Base-by-base conservation (phyloP, 2,888 invertebrate species). In the Cryptocephalus primarius region DNA sequence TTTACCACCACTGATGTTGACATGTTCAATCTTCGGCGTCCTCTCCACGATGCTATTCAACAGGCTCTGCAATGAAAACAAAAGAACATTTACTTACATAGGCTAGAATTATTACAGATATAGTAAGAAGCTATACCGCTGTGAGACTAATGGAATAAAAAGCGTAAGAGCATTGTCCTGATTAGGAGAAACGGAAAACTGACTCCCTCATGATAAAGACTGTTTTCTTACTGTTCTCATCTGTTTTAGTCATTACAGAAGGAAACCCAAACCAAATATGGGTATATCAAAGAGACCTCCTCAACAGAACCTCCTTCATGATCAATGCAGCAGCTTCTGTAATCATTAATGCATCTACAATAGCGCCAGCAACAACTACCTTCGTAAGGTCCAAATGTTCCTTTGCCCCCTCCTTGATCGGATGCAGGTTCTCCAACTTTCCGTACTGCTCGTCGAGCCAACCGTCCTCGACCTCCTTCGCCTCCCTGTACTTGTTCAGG, bases 1-100 rank as follows among this genome's bases (percentile, higher is more conserved):
- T 70, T 91, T 82, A 60, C 94, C 95, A 65, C 96, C 96, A 64
- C 90, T 89, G 60, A 88, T 79, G 76, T 96, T 96, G 67, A 95
- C 90, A 67, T 88, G 86, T 72, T 97, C 96, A 66, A 99, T 90
- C 71, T 88, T 86, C 63, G 90, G 88, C 60, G 89, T 91, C 68
- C 91, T 83, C 73, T 96, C 95, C 66, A 91, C 86, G 57, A 93
- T 88, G 68, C 84, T 85, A 67, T 90, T 91, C 73, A 96, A 86
- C 71, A 94, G 81, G 69, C 83, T 88, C 95, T 95, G n/a, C n/a
- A n/a, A n/a, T n/a, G 77, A 50, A 68, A 67, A 44, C 47, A 42
- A 49, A 41, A 11, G 41, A 43, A 13, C 10, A 2, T 38, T 33
- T 32, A 41, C 32, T 42, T 44, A n/a, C n/a, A n/a, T n/a, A n/a